phyloP scores from a whole-genome alignment of 2,888 invertebrate genomes.

The Metacarcinus magister region DNA sequence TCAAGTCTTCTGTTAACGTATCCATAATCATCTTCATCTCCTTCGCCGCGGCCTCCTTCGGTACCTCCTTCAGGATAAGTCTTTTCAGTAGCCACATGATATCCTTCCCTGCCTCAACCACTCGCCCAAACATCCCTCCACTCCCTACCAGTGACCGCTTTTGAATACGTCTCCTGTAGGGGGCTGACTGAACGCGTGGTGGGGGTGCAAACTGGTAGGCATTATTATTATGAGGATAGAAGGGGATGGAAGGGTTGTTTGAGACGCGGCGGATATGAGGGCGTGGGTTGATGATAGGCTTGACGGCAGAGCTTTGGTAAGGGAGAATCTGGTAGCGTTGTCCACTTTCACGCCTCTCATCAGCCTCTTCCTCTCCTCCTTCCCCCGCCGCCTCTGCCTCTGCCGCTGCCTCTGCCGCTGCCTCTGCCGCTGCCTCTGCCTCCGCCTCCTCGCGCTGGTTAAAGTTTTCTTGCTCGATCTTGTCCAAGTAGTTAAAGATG shows the following conservation, averaged over 20 bases:
- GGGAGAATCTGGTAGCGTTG: background rate
- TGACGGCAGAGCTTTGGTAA: background rate
- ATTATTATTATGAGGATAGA: too few species aligned
- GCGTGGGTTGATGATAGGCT: background rate
- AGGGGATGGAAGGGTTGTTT: background rate
- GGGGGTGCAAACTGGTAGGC: background rate
- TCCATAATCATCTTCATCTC: background rate
- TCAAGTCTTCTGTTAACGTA: background rate
- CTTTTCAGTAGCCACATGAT: background rate
- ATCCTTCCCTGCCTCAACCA: background rate
- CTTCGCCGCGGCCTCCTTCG: background rate
- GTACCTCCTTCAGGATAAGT: background rate
- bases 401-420: background rate
- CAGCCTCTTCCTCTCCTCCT: background rate
- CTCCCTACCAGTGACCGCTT: background rate
- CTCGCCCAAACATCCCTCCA: background rate
- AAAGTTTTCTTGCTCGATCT: background rate
- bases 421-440: background rate
- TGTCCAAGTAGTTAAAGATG: background rate
- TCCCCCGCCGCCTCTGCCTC: background rate
- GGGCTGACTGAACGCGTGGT: background rate
- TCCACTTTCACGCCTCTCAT: too few species aligned
- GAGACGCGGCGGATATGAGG: background rate
- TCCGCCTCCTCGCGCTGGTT: background rate
- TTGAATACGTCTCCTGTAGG: background rate